Conservation (phyloP, 2,113 vertebrate genomes). For the Tricholaema leucomelas region DNA sequence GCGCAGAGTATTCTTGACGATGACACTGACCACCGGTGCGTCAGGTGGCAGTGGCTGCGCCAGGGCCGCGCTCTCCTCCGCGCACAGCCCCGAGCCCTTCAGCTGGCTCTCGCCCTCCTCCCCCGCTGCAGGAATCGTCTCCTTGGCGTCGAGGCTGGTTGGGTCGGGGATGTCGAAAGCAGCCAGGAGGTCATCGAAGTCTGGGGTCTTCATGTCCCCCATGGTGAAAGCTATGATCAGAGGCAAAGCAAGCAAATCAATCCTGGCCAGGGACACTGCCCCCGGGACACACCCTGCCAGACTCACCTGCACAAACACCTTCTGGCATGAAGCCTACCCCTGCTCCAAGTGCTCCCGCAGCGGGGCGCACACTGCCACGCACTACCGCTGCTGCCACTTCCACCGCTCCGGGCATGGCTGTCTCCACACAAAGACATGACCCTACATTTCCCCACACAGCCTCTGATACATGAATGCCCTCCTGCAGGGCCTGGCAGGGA, state of each 20-base stretch:
- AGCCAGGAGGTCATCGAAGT: conserved; percentile 97
- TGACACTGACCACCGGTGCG: conserved; percentile 89
- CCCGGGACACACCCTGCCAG: neutral
- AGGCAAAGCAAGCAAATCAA: neutral
- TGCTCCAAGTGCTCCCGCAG: rapidly evolving
- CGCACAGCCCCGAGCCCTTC: conserved; percentile 84
- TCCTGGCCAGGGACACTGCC: neutral
- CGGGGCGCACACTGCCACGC: neutral
- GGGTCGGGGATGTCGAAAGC: conserved; percentile 99
- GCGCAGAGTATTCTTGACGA: conserved; percentile 94
- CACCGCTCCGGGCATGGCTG: neutral
- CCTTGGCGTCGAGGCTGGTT: conserved; percentile 93
- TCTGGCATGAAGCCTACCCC: neutral
- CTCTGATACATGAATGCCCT: neutral
- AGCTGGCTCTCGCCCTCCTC: conserved; percentile 87
- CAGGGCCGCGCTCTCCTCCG: conserved; percentile 81
- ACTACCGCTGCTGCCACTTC: neutral
- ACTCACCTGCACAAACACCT: neutral
- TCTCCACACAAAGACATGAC: neutral
- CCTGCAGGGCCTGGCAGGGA: rapidly evolving
- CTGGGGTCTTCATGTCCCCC: conserved; percentile 99
- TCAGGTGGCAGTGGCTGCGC: conserved; percentile 80
- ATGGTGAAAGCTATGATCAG: conserved; percentile 81
- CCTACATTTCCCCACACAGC: neutral
- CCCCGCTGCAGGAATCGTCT: conserved; percentile 84